phyloP scores from a whole-genome alignment of 2,888 invertebrate species.

The Drosophila rubida region DNA sequence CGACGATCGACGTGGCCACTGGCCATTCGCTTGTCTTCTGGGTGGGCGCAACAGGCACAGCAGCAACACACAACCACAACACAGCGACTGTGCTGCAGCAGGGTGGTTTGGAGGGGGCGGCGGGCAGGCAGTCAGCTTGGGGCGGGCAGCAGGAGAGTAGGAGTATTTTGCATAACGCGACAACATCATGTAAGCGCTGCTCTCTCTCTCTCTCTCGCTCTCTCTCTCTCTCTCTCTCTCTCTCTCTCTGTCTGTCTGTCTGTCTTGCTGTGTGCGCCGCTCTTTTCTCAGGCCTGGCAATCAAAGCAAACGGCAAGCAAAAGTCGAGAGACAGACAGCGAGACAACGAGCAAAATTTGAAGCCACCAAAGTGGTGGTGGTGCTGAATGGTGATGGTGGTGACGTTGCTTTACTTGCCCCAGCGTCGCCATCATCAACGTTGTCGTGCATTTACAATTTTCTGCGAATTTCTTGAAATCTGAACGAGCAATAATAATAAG shows the following conservation, averaged over 20 bases:
- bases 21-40: conserved; percentile 61
- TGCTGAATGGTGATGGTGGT: conserved; percentile 3
- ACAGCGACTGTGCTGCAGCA: not conserved
- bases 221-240: conserved; percentile 18
- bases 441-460: conserved; percentile 78
- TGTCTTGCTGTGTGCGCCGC: no score
- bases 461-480: conserved; percentile 78
- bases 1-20: conserved; percentile 36
- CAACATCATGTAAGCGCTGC: conserved; percentile 67
- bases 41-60: conserved; percentile 58
- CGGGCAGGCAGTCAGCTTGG: not conserved
- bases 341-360: conserved; percentile 38
- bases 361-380: conserved; percentile 37
- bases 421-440: conserved; percentile 53
- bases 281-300: conserved; percentile 56
- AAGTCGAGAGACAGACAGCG: conserved; percentile 26
- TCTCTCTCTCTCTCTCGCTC: conserved; percentile 15
- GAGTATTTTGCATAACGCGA: conserved; percentile 74
- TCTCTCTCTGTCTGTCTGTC: no score
- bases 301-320: conserved; percentile 32
- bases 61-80: not conserved
- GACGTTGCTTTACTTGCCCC: conserved; percentile 5
- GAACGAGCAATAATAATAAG: conserved; percentile 47
- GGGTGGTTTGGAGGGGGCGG: conserved; percentile 18
- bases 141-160: conserved; percentile 10